phyloP scores from a whole-genome alignment of 2,113 vertebrate species.

The Ctenodactylus gundi region DNA sequence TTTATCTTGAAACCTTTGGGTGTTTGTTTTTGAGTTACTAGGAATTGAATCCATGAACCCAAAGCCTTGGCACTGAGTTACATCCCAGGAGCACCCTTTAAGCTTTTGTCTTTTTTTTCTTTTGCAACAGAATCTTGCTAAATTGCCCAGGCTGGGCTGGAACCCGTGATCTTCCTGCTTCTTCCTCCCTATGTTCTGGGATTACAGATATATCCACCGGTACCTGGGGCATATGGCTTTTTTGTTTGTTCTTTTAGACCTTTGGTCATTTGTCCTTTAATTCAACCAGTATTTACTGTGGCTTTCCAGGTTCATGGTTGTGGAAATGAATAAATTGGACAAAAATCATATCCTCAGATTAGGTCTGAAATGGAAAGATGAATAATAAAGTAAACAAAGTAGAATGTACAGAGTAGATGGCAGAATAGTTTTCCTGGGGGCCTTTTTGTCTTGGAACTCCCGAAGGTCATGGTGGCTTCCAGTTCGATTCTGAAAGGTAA shows the following conservation, averaged over 20 bases:
- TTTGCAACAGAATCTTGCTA: background rate
- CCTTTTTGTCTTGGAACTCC: too few species aligned
- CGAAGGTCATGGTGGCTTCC: too few species aligned
- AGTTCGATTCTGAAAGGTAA: background rate
- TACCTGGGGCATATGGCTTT: too few species aligned
- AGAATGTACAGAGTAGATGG: background rate
- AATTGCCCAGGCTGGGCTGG: background rate
- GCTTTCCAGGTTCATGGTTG: background rate
- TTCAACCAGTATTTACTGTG: background rate
- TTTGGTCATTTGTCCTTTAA: constrained; percentile 22
- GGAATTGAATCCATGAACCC: background rate
- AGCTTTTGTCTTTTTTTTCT: background rate
- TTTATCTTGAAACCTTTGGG: background rate
- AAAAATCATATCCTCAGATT: background rate
- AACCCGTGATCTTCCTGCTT: background rate
- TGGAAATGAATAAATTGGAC: background rate
- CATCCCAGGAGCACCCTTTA: too few species aligned
- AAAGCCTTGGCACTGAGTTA: background rate
- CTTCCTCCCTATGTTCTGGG: background rate
- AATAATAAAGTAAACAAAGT: background rate
- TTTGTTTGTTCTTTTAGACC: background rate
- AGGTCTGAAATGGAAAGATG: background rate
- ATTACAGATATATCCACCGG: background rate
- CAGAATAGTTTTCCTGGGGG: background rate
- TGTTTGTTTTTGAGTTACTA: background rate